Evolutionary conservation across 2,113 vertebrate genomes (phyloP).

Genomic region (Tamias sibiricus): DNA sequence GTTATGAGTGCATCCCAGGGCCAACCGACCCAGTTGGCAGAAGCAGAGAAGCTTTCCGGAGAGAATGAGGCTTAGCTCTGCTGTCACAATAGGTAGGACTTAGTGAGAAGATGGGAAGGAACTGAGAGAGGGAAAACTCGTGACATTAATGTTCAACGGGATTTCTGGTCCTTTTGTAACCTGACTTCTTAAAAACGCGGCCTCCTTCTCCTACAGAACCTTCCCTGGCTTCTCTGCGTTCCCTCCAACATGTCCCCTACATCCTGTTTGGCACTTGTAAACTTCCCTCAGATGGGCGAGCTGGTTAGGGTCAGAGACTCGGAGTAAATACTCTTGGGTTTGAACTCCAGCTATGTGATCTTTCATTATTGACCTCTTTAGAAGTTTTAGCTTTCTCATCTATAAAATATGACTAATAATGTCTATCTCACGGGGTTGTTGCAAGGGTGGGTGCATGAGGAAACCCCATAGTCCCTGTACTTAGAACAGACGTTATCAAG

Average conservation of each 20-base stretch:
- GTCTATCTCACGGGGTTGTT: not conserved
- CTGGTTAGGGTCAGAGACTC: not conserved
- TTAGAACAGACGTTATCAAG: not conserved
- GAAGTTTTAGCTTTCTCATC: not conserved
- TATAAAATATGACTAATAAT: not conserved
- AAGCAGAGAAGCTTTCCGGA: not conserved
- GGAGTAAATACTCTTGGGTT: not conserved
- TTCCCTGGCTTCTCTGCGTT: not conserved
- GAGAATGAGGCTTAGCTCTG: not conserved
- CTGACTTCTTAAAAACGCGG: not conserved
- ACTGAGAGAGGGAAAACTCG: not conserved
- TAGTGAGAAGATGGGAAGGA: not conserved
- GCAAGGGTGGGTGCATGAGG: not conserved
- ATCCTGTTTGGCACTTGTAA: not conserved
- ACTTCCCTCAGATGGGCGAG: not conserved
- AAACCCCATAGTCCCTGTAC: not conserved
- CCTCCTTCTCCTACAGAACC: not conserved
- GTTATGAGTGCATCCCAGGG: not conserved
- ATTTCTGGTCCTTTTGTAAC: not conserved
- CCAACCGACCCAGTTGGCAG: not conserved
- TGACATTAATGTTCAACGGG: not conserved
- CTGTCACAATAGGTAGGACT: constrained; percentile 6
- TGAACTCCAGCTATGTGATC: not conserved
- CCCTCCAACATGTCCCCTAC: not conserved
- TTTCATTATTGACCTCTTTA: not conserved